Evolutionary conservation across 2,797 vertebrate genomes (phyloP), one percentile per base, ranked within the genome.

Genomic region (Strix occidentalis): DNA sequence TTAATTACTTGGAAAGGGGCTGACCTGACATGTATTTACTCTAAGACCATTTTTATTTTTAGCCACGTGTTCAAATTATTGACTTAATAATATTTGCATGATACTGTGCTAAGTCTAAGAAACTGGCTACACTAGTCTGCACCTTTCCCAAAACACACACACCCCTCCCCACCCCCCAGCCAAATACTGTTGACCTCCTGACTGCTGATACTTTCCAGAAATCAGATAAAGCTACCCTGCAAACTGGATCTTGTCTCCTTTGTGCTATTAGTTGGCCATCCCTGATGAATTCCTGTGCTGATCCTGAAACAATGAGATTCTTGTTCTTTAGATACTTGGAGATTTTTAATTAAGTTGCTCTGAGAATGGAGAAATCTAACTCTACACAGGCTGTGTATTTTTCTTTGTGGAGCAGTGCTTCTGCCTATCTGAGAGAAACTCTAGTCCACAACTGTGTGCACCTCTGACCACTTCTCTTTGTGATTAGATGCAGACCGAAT

Each of bases 281-380:
- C 71, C 39, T 33, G 31, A 31, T 16, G 53, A 57, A 61, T 57
- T 71, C 74, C 70, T 25, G 11, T 6, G 70, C 46, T 54, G 74
- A 74, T 84, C 71, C 71, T 66, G 70, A 48, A 84, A 87, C 80
- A 89, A 66, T 35, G 50, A 71, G 21, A 39, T 31, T 24, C 80
- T 50, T 90, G 69, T 87, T 85, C 61, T n/a, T 74, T 21, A 29
- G 37, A 8, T 43, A 46, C 33, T 45, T 61, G 61, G 64, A 66
- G 46, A 57, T 65, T 81, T 92, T 92, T 84, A 61, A 94, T 85
- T 56, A 82, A 85, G 18, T 66, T 80, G 31, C 41, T 90, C 43
- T 83, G 53, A 86, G 63, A 39, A 54, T 21, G 65, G 35, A 58
- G 68, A 78, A 39, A 39, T 87, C 37, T 65, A 43, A 19, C 43